These are phyloP conservation scores for Mormyrops attenuatus DNA, from an alignment of 2,797 vertebrate genomes.

Conservation along the genomic window DNA sequence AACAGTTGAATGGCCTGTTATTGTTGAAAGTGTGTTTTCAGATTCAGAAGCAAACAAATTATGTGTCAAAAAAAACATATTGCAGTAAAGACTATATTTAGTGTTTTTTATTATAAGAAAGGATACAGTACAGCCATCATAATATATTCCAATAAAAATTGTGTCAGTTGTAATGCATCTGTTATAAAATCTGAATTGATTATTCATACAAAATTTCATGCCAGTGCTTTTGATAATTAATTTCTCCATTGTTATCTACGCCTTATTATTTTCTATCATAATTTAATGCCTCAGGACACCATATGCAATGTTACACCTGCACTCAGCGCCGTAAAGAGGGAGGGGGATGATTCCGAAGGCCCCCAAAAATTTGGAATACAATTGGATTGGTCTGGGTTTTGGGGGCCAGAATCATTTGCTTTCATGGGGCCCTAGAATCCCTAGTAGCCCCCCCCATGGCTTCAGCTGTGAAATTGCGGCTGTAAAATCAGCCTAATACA, in stretches of 20 bases:
- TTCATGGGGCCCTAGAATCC: neutral
- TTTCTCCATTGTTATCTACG: neutral
- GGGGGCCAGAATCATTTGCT: neutral
- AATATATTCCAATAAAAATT: neutral
- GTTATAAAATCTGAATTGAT: neutral
- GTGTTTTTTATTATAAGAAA: neutral
- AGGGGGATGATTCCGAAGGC: neutral
- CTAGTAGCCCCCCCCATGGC: neutral
- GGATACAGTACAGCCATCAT: neutral
- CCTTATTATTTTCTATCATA: neutral
- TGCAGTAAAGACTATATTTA: neutral
- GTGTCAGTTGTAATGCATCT: neutral
- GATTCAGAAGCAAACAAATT: neutral
- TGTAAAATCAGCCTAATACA: neutral
- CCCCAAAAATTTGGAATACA: neutral
- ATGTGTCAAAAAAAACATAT: neutral
- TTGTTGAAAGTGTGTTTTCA: neutral
- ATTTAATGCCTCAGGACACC: neutral
- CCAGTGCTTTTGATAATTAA: neutral
- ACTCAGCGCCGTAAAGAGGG: neutral
- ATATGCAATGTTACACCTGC: neutral
- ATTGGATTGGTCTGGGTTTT: neutral
- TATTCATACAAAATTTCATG: neutral
- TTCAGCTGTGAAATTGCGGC: neutral
- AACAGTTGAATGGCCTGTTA: neutral